Base-by-base conservation (phyloP, 1,140 invertebrate genomes). In the Brachionus angularis region DNA sequence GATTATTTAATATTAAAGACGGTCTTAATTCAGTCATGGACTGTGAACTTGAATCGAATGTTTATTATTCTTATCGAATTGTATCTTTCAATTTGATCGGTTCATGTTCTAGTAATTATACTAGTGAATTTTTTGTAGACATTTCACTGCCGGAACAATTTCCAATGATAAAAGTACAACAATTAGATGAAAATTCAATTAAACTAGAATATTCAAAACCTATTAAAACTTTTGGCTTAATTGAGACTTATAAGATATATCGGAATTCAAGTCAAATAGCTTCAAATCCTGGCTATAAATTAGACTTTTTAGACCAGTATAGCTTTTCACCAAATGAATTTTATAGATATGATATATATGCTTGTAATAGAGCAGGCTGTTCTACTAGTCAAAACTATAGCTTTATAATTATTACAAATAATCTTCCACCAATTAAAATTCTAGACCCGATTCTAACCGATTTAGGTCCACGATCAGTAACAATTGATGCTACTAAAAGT, bases 171-270 rank as follows among this genome's bases (percentile, higher is more conserved):
- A 50, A 25, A 10, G 42, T 27, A 23, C 46, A 14, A 21, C 62
- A 67, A 50, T 21, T 67, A 36, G 47, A 67, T 18, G 47, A 67
- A 34, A 67, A 39, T 14, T n/a, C 36, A 8, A 36, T 67, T 16
- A 18, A 18, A 29, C n/a, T 67, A 23, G 12, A 2, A 14, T 67
- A 39, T 23, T 12, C 7, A 10, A 58, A 39, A 36, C 53, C 53
- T 1, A n/a, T n/a, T n/a, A 21, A 5, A 23, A 10, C 53, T 18
- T 39, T 39, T 36, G 25, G 16, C 14, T 16, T 14, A 14, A 21
- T 23, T 3, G n/a, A 39, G 0, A 39, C 2, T n/a, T 58, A 58
- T 23, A 58, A 58, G 10, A 58, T 58, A 8, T 58, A 39, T 23
- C 53, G 53, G 0, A 34, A 58, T 42, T 58, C 53, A 25, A 23